These are phyloP conservation scores for Epinotia nisella DNA, from an alignment of 2,888 invertebrate genomes.

Conservation along the genomic window DNA sequence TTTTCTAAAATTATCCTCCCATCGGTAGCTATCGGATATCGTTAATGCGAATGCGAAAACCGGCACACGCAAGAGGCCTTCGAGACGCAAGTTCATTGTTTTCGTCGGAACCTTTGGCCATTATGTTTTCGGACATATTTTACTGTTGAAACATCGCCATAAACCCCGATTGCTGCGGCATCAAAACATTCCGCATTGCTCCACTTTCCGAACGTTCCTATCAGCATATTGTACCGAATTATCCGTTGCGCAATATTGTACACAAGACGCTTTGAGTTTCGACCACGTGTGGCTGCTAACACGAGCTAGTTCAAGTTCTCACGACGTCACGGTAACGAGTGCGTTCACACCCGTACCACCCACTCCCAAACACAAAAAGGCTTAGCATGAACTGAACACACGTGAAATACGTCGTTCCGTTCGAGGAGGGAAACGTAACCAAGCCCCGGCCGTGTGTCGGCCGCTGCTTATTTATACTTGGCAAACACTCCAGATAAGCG, in stretches of 20 bases:
- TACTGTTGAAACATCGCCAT: not conserved
- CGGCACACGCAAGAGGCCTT: not conserved
- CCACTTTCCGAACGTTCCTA: constrained; percentile 34
- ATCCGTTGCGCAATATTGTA: constrained; percentile 59
- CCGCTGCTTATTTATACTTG: constrained; percentile 75
- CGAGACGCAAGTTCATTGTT: constrained; percentile 10
- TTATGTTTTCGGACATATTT: constrained; percentile 7
- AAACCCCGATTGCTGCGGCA: constrained; percentile 13
- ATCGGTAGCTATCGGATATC: constrained; percentile 11
- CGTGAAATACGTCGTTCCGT: constrained; percentile 52
- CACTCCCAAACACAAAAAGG: not conserved
- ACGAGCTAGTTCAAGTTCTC: constrained; percentile 70
- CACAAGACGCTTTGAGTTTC: constrained; percentile 58
- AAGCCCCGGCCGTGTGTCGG: constrained; percentile 43
- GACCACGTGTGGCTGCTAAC: constrained; percentile 72
- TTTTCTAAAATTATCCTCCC: constrained; percentile 3
- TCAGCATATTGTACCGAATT: constrained; percentile 44
- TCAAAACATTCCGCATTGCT: constrained; percentile 27
- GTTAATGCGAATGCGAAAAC: constrained; percentile 5
- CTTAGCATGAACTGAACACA: not conserved
- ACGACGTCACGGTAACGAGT: constrained; percentile 68
- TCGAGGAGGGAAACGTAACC: constrained; percentile 53
- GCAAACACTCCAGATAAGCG: constrained; percentile 80
- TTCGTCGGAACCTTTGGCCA: not conserved
- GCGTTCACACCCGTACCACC: constrained; percentile 73